Evolutionary conservation across 2,113 vertebrate genomes (phyloP).

Genomic region (Odontophorus gujanensis): DNA sequence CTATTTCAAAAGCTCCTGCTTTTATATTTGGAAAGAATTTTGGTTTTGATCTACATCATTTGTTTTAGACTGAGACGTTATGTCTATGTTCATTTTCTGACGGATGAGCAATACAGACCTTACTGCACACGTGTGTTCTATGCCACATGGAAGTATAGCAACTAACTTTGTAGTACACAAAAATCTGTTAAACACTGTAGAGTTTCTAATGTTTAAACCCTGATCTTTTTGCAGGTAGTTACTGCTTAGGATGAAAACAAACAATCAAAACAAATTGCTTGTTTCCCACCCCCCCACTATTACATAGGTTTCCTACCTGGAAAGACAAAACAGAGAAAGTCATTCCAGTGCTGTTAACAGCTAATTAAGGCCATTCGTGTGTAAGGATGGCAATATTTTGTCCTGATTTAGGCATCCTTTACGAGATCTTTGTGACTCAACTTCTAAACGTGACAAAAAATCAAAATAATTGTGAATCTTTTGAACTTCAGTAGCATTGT

Average conservation of each 20-base stretch:
- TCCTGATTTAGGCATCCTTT: slow-evolving; percentile 58
- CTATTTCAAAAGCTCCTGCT: not conserved
- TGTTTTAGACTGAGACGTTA: not conserved
- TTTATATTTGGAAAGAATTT: slow-evolving; percentile 36
- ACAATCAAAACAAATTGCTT: not conserved
- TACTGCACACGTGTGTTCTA: not conserved
- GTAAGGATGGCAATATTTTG: slow-evolving; percentile 22
- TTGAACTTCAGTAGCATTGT: not conserved
- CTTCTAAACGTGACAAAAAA: slow-evolving; percentile 42
- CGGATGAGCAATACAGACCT: not conserved
- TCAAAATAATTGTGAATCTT: slow-evolving; percentile 7
- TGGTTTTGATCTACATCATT: not conserved
- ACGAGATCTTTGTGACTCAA: slow-evolving; percentile 38
- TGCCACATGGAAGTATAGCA: slow-evolving; percentile 15
- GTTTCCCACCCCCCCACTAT: not conserved
- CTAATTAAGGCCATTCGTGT: not conserved
- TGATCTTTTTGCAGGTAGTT: not conserved
- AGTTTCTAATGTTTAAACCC: slow-evolving; percentile 1
- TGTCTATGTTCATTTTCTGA: not conserved
- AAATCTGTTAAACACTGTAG: slow-evolving; percentile 24
- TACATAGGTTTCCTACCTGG: not conserved
- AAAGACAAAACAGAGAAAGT: not conserved
- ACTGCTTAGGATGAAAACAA: not conserved
- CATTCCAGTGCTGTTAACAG: not conserved
- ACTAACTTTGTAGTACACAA: not conserved